Evolutionary conservation across 2,113 vertebrate genomes (phyloP), one percentile per base, ranked within the genome.

Genomic region (Salminus brasiliensis): DNA sequence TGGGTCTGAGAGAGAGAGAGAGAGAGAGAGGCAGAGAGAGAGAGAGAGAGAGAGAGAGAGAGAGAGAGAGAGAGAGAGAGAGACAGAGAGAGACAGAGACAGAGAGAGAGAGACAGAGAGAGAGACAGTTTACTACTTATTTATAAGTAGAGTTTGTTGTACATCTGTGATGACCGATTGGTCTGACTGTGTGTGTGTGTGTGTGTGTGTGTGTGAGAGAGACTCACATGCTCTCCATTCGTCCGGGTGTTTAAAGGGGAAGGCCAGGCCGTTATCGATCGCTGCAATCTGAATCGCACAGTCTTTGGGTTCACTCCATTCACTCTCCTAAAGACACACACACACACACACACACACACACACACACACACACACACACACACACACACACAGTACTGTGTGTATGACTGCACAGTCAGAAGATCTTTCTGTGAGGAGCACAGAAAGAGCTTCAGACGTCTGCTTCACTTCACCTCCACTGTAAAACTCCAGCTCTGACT

Each of bases 231-330:
- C 90, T 89, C 97, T 95, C 97, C 97, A 99, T 74, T 98, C 96
- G 80, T 99, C 97, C 1, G 97, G 97, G 89, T 99, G 97, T 85
- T 99, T 99, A 82, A 99, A 99, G 80, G 97, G 97, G 90, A 99
- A 99, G 25, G 97, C 97, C 70, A 99, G 91, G 72, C 97, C 97
- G 21, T 99, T 99, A 91, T 99, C 97, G 83, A 99, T 99, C 16
- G 97, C 97, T 82, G 97, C 97, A 18, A 99, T 95, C 92, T 96
- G 95, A 89, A 97, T 94, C 73, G 92, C 84, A 0, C 89, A 82
- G 66, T 95, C 92, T 85, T 94, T 91, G 78, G 84, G 83, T 87
- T 84, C 49, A 18, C 81, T 86, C 93, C 94, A 94, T 0, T 96
- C 93, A 67, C 88, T 84, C 65, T 94, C 96, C 96, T 97, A 30